Conservation (phyloP, 2,113 vertebrate species). For the Toxotes jaculatrix region DNA sequence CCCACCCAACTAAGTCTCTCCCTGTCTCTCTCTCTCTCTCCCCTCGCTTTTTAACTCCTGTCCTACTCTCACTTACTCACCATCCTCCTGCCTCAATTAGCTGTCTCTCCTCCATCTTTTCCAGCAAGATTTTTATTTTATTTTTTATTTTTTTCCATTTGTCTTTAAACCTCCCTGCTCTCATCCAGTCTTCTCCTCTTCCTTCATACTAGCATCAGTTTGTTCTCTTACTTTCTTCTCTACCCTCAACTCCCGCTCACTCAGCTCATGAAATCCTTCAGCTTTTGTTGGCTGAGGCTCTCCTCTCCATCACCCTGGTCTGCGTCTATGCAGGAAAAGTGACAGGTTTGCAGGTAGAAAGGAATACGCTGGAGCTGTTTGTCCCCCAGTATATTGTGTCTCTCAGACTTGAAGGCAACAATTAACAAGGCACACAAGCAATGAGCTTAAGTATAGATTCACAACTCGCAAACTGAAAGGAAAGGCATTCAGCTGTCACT, state of each 20-base stretch:
- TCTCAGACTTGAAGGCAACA: constrained; percentile 46
- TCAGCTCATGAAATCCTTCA: background rate
- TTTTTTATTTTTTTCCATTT: no score
- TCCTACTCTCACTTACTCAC: constrained; percentile 22
- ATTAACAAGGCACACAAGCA: constrained; percentile 45
- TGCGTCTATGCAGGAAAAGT: constrained; percentile 39
- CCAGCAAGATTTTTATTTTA: background rate
- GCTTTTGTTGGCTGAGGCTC: constrained; percentile 11
- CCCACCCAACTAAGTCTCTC: constrained; percentile 65
- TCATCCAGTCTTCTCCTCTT: background rate
- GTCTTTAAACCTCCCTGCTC: constrained; percentile 10
- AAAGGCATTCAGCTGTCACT: background rate
- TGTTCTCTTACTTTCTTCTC: constrained; percentile 13
- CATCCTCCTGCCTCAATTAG: constrained; percentile 46
- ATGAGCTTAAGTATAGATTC: background rate
- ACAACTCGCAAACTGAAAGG: background rate
- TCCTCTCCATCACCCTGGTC: constrained; percentile 2
- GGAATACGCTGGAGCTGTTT: constrained; percentile 43
- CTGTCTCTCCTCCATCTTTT: constrained; percentile 31
- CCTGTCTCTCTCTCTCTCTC: constrained; percentile 32
- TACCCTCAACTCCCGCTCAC: background rate
- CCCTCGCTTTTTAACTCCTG: constrained; percentile 51
- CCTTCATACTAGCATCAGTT: constrained; percentile 1
- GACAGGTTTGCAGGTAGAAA: constrained; percentile 40
- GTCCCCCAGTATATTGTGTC: constrained; percentile 42